Evolutionary conservation across 2,113 vertebrate species (phyloP).

Genomic region (Dipodomys ordii): DNA sequence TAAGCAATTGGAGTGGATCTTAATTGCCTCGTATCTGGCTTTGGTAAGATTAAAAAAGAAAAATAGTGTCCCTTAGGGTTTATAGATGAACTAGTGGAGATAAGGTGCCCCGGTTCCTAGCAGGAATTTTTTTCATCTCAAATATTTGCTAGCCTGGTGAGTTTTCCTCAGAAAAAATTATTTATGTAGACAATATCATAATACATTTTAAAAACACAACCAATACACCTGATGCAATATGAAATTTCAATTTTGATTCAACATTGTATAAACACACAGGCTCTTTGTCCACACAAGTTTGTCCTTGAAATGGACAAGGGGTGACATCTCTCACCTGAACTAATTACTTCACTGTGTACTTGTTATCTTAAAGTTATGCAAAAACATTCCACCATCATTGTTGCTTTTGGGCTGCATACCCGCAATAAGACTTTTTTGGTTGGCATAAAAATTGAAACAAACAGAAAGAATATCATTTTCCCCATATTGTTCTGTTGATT

Average conservation of each 20-base stretch:
- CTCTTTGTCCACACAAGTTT: background rate
- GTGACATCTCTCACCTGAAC: background rate
- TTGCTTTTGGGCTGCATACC: background rate
- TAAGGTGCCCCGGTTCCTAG: too few species aligned
- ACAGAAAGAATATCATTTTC: background rate
- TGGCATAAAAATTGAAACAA: background rate
- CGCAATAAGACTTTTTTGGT: background rate
- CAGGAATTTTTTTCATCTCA: background rate
- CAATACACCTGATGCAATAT: background rate
- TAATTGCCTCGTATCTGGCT: background rate
- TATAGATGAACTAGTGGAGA: accelerated
- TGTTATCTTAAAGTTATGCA: background rate
- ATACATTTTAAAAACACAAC: too few species aligned
- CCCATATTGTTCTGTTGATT: background rate
- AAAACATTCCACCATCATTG: background rate
- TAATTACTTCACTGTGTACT: background rate
- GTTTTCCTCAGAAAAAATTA: background rate
- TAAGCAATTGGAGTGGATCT: background rate
- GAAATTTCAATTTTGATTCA: background rate
- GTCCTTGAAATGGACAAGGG: background rate
- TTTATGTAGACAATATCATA: too few species aligned
- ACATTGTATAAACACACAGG: background rate
- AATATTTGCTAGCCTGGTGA: background rate
- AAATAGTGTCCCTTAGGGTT: too few species aligned
- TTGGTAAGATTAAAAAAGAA: background rate